These are phyloP conservation scores for Theocolax elegans DNA, from an alignment of 1,140 invertebrate species.

Conservation along the genomic window DNA sequence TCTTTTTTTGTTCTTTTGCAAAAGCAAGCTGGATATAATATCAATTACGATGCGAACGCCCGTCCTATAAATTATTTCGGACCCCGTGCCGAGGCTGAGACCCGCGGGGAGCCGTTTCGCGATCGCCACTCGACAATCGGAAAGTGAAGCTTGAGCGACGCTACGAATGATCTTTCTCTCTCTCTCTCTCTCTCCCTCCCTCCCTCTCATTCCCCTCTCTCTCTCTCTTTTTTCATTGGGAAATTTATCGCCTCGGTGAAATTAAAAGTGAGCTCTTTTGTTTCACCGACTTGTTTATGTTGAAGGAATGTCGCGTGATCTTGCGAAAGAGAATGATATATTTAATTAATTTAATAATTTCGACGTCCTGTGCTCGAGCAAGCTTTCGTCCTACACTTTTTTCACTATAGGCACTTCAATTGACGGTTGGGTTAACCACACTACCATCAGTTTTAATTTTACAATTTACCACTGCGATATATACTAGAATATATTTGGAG, in stretches of 20 bases:
- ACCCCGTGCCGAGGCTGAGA: slow-evolving; percentile 34
- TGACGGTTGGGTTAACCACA: no score
- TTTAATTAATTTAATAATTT: slow-evolving; percentile 32
- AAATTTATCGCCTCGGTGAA: slow-evolving; percentile 39
- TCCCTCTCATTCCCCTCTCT: neutral
- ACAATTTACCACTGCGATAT: no score
- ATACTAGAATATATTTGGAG: no score
- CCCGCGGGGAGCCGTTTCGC: slow-evolving; percentile 39
- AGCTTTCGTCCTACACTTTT: no score
- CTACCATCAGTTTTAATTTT: no score
- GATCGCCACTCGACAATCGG: slow-evolving; percentile 38
- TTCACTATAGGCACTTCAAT: no score
- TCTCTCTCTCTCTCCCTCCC: neutral
- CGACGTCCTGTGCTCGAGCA: no score
- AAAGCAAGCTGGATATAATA: slow-evolving; percentile 49
- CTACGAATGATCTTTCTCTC: slow-evolving; percentile 11
- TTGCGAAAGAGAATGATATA: neutral
- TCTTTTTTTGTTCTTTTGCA: slow-evolving; percentile 25
- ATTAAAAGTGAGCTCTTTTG: slow-evolving; percentile 25
- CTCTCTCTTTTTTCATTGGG: neutral
- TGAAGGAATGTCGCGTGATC: neutral
- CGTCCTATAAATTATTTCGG: slow-evolving; percentile 51
- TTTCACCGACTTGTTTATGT: slow-evolving; percentile 13
- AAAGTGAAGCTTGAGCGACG: slow-evolving; percentile 42
- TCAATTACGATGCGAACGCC: slow-evolving; percentile 53